Evolutionary conservation across 2,888 invertebrate genomes (phyloP), one percentile per base, ranked within the genome.

Genomic region (Pterobdella sp.): DNA sequence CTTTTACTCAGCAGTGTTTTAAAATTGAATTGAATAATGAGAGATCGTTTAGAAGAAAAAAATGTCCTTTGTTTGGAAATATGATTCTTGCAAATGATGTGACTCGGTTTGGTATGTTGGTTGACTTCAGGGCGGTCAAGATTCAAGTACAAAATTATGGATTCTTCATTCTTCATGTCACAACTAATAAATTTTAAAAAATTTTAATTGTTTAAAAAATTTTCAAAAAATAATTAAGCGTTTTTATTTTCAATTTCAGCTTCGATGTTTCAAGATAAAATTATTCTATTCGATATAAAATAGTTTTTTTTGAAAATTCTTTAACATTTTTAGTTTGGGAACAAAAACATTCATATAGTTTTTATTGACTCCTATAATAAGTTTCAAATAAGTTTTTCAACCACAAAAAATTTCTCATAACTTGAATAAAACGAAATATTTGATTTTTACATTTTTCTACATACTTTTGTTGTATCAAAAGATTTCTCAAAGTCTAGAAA

Each of bases 101-200:
- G 60, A 26, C 26, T 56, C 3, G 60, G 60, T 4, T 22, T 56
- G 60, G 60, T 56, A 26, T 56, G 60, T 56, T 56, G 14, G n/a
- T 56, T 56, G 60, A 56, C 26, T 56, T 56, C 60, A 56, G 60
- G 60, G n/a, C 60, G 60, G n/a, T 56, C 60, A 4, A 56, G 60
- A 26, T 56, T 22, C 14, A 56, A 26, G 26, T 56, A 56, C 60
- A 56, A 56, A 22, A 56, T 56, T 26, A 56, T 26, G 4, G 60
- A 14, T 56, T 56, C 60, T 14, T 7, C 7, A 42, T 42, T 7
- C 10, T 18, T 42, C 7, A 42, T 42, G 49, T 42, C 49, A 42
- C 49, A 42, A 42, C 22, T 42, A 42, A 42, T 42, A 22, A 22
- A 42, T 42, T 42, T 42, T 14, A 42, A 42, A 42, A 42, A 42